These are phyloP conservation scores for Uropetala carovei DNA, from an alignment of 2,888 invertebrate genomes.

Conservation along the genomic window DNA sequence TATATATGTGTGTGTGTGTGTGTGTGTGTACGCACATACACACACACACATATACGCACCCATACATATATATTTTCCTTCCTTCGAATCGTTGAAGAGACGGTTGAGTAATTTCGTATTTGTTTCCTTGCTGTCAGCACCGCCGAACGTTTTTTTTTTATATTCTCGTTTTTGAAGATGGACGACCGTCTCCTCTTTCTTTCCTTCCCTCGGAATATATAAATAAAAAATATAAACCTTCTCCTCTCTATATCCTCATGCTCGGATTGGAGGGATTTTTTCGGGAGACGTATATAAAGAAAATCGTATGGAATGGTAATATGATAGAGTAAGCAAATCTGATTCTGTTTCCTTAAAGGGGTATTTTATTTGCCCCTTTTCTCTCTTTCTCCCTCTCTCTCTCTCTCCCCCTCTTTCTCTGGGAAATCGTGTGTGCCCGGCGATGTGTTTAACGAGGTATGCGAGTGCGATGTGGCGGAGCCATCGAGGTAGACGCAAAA, in stretches of 20 bases:
- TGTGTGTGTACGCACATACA: no score
- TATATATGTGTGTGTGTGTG: no score
- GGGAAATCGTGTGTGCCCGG: no score
- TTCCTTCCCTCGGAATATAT: neutral
- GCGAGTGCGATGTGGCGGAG: no score
- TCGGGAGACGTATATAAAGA: constrained; percentile 36
- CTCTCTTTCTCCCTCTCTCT: neutral
- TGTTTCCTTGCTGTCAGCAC: constrained; percentile 29
- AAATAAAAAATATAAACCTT: neutral
- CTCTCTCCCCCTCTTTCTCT: neutral
- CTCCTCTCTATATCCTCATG: neutral
- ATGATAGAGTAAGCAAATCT: constrained; percentile 46
- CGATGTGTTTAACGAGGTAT: no score
- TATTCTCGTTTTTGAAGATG: neutral
- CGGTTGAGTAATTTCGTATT: constrained; percentile 49
- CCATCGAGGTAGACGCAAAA: no score
- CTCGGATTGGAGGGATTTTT: constrained; percentile 21
- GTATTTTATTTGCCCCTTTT: neutral
- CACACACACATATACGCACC: neutral
- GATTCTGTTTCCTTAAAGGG: neutral
- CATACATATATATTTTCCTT: no score
- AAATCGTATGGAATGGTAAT: constrained; percentile 41
- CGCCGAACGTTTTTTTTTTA: neutral
- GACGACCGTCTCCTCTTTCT: neutral
- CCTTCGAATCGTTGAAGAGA: constrained; percentile 12